phyloP scores from a whole-genome alignment of 2,113 vertebrate genomes.

The Mormoops blainvillei region DNA sequence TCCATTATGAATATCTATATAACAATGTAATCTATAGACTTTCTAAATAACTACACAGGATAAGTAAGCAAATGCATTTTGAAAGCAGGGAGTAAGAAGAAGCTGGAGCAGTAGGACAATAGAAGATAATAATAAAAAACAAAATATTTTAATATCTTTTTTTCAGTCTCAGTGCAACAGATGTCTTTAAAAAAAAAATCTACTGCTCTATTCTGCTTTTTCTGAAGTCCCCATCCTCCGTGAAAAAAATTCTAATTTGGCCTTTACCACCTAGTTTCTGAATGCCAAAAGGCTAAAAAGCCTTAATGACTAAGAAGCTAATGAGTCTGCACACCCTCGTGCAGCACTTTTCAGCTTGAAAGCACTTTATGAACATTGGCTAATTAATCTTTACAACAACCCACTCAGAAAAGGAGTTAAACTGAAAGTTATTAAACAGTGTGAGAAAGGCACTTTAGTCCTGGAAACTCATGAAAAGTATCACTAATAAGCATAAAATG shows the following conservation, averaged over 20 bases:
- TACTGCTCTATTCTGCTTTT: neutral
- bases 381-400: slow-evolving; percentile 72
- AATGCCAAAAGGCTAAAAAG: slow-evolving; percentile 49
- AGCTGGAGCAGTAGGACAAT: neutral
- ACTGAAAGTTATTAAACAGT: slow-evolving; percentile 66
- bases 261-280: slow-evolving; percentile 7
- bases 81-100: slow-evolving; percentile 1
- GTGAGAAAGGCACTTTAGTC: slow-evolving; percentile 60
- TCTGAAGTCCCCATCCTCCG: neutral
- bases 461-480: slow-evolving; percentile 54
- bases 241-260: slow-evolving; percentile 6
- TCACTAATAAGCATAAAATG: slow-evolving; percentile 59
- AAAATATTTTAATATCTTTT: neutral
- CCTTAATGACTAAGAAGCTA: slow-evolving; percentile 58
- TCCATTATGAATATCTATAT: neutral
- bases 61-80: neutral
- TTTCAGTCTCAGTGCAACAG: neutral
- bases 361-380: slow-evolving; percentile 61
- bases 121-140: neutral
- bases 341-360: slow-evolving; percentile 64
- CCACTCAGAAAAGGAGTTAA: slow-evolving; percentile 50
- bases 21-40: neutral
- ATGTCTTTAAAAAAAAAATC: neutral
- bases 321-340: slow-evolving; percentile 47
- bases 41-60: slow-evolving; percentile 23